These are phyloP conservation scores for Campodea augens DNA, from an alignment of 1,140 invertebrate genomes.

Conservation along the genomic window DNA sequence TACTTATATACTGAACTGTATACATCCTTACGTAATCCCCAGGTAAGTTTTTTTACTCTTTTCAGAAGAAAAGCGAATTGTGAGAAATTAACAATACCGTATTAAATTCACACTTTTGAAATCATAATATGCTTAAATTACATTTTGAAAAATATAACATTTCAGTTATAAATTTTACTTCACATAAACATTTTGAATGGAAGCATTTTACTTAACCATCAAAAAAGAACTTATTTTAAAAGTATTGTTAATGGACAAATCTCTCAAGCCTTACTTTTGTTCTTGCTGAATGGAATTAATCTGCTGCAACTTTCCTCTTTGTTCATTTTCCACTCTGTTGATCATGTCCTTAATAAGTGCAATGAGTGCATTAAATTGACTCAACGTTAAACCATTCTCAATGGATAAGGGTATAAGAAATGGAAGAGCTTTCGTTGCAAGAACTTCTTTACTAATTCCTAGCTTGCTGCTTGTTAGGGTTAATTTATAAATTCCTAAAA, in stretches of 20 bases:
- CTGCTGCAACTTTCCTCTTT: conserved; percentile 73
- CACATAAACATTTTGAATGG: too few relatives aligned
- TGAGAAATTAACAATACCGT: too few relatives aligned
- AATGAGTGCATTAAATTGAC: conserved; percentile 80
- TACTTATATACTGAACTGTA: too few relatives aligned
- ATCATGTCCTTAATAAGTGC: conserved; percentile 78
- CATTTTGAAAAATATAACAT: too few relatives aligned
- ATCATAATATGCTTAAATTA: too few relatives aligned
- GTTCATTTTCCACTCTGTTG: conserved; percentile 66
- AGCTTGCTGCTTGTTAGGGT: conserved; percentile 76
- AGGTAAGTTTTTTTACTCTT: too few relatives aligned
- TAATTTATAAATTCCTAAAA: conserved; percentile 78
- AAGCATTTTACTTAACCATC: conserved; percentile 7
- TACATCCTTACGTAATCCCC: too few relatives aligned
- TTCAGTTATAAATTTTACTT: too few relatives aligned
- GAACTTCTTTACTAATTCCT: conserved; percentile 82
- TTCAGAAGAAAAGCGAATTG: too few relatives aligned
- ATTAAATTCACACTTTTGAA: too few relatives aligned
- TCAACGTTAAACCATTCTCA: conserved; percentile 75
- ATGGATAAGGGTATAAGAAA: conserved; percentile 86
- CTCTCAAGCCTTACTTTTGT: conserved; percentile 34
- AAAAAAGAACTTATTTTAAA: not conserved
- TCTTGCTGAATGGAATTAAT: conserved; percentile 76
- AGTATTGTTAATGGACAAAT: not conserved
- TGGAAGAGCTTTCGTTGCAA: conserved; percentile 81